A percentile compares a stretch with the other conserved stretches of the same genome.
Conservation (phyloP, 2,113 vertebrate species). For the Lipophrys pholis region DNA sequence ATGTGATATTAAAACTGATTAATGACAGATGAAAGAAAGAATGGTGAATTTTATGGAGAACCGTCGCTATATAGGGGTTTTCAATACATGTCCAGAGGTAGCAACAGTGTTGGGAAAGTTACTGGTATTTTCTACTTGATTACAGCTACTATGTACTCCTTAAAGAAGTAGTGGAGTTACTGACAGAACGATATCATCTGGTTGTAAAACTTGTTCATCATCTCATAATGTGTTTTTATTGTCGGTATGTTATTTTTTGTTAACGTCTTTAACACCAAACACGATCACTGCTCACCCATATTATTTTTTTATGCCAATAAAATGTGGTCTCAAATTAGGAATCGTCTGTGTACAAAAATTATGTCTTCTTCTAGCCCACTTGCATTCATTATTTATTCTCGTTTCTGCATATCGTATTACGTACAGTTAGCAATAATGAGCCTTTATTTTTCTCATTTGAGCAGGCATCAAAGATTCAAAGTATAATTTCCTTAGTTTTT, state of each 20-base stretch:
- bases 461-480: neutral
- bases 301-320: too few relatives aligned
- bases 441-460: neutral
- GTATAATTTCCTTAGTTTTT: neutral
- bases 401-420: too few relatives aligned
- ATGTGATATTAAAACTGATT: neutral
- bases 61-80: neutral
- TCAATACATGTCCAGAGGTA: neutral
- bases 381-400: neutral
- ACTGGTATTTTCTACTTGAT: neutral
- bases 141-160: too few relatives aligned
- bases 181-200: too few relatives aligned
- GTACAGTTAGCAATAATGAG: neutral
- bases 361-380: neutral
- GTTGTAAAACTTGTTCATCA: too few relatives aligned
- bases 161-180: too few relatives aligned
- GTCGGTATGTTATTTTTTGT: too few relatives aligned
- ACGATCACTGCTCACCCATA: too few relatives aligned
- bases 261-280: too few relatives aligned
- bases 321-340: neutral
- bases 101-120: neutral
- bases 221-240: too few relatives aligned
- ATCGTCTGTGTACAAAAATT: neutral
- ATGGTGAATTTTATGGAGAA: neutral
- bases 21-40: too few relatives aligned